Evolutionary conservation across 2,113 vertebrate species (phyloP).

Genomic region (Daubentonia madagascariensis): DNA sequence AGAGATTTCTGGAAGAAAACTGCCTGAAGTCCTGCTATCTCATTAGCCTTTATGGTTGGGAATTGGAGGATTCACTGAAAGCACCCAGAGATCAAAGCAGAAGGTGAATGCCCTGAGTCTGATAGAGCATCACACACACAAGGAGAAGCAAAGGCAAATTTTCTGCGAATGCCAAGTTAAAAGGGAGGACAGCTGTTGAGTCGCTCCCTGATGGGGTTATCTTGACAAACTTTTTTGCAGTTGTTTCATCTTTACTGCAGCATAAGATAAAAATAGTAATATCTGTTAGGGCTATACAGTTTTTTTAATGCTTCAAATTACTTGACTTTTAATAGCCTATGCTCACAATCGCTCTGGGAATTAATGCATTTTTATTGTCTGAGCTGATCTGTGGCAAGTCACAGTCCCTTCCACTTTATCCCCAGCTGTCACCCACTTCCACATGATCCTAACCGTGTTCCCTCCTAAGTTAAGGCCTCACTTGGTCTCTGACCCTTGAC

Average conservation of each 20-base stretch:
- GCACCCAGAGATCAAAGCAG: constrained; percentile 58
- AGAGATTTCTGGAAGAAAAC: constrained; percentile 76
- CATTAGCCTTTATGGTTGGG: constrained; percentile 57
- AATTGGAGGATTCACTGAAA: constrained; percentile 48
- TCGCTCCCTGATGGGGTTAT: constrained; percentile 53
- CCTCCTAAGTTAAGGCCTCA: background rate
- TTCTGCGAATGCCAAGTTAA: constrained; percentile 4
- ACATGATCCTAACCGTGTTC: background rate
- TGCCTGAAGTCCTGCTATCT: constrained; percentile 55
- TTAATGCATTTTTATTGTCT: background rate
- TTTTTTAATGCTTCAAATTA: constrained; percentile 54
- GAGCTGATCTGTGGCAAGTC: background rate
- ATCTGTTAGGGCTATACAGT: background rate
- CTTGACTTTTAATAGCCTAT: constrained; percentile 46
- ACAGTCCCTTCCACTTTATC: background rate
- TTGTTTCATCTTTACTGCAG: constrained; percentile 64
- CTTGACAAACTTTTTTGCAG: constrained; percentile 40
- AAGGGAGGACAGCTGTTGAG: constrained; percentile 52
- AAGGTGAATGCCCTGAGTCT: constrained; percentile 52
- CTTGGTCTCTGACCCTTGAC: background rate
- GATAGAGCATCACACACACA: constrained; percentile 27
- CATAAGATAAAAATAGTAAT: constrained; percentile 62
- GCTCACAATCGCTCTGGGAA: background rate
- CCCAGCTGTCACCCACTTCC: background rate
- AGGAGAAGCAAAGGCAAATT: constrained; percentile 5